Evolutionary conservation across 2,797 vertebrate species (phyloP), one percentile per base, ranked within the genome.

Genomic region (Girardinus metallicus): DNA sequence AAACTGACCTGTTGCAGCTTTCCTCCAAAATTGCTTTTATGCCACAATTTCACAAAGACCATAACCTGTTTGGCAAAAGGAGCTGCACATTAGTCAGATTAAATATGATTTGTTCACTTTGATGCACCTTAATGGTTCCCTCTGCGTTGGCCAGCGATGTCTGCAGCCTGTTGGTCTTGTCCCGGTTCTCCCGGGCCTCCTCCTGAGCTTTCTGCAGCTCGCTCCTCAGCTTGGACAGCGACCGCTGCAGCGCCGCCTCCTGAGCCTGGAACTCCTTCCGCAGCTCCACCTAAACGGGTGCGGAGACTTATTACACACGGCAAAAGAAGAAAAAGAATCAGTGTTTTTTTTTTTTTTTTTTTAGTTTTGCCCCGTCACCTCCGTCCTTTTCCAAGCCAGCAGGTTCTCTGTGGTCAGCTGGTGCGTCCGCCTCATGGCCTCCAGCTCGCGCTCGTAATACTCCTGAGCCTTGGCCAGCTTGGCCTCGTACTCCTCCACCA

Each of bases 141-240:
- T 99, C 98, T 0, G 97, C 96, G 4, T 97, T 96, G 79, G 94
- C 96, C 75, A 99, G 95, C 0, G 97, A 97, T 2, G 95, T 90
- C 92, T 99, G 98, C 88, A 99, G 97, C 75, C 98, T 95, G 83
- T 99, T 97, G 92, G 97, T 98, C 93, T 97, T 98, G 93, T 99
- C 98, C 13, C 95, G 93, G 81, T 97, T 96, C 93, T 97, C 97
- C 18, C 96, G 89, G 5, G 97, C 97, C 93, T 99, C 97, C 89
- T 99, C 98, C 88, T 99, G 98, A 2, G 97, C 97, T 93, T 97
- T 97, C 79, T 99, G 98, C 26, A 99, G 96, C 87, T 99, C 99
- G 0, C 95, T 96, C 89, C 97, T 97, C 90, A 99, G 95, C 83
- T 98, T 99, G 76, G 96, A 97, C 83, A 99, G 95, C 21, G 97